These are phyloP conservation scores for Serinus canaria DNA, from an alignment of 2,113 vertebrate species.

Conservation along the genomic window DNA sequence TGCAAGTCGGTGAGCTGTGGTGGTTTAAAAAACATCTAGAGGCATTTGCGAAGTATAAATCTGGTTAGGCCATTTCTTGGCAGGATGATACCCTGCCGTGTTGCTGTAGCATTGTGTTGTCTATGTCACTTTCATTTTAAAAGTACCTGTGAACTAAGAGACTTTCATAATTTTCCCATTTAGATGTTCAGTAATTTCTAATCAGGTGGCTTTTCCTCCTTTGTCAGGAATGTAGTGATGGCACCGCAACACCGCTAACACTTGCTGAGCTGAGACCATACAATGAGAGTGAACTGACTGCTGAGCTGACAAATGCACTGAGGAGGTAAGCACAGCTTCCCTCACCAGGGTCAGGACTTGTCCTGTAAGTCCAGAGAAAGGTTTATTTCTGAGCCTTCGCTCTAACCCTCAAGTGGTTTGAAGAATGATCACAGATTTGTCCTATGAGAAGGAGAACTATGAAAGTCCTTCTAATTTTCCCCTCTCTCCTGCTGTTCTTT, in stretches of 20 bases:
- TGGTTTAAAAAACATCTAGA: background rate
- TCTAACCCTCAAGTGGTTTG: background rate
- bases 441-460: background rate
- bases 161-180: background rate
- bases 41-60: background rate
- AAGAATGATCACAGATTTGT: background rate
- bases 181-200: background rate
- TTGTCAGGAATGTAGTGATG: conserved; percentile 79
- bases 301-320: conserved; percentile 80
- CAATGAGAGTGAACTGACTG: conserved; percentile 78
- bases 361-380: background rate
- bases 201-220: background rate
- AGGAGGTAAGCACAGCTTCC: conserved; percentile 72
- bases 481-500: background rate
- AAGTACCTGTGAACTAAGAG: background rate
- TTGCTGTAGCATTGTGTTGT: background rate
- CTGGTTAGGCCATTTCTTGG: background rate
- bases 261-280: conserved; percentile 74
- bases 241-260: conserved; percentile 58
- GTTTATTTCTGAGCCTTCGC: background rate
- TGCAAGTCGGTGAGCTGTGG: background rate
- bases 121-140: background rate
- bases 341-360: fast-evolving
- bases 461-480: background rate
- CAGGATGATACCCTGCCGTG: background rate